Evolutionary conservation across 1,140 invertebrate genomes (phyloP), one percentile per base, ranked within the genome.

Genomic region (Anastrepha ludens): DNA sequence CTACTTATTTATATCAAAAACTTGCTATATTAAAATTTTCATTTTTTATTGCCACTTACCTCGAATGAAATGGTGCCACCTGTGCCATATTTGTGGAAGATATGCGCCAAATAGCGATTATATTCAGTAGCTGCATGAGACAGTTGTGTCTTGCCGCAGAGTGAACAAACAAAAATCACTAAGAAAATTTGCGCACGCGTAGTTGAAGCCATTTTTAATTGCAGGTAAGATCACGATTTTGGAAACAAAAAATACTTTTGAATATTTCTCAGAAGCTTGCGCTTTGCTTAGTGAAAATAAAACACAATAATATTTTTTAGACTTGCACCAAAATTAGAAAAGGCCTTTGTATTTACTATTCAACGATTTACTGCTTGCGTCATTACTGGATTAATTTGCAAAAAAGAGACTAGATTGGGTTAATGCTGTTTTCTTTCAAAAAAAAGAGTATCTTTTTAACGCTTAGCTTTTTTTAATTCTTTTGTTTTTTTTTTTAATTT

Each of bases 81-180:
- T 87, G 94, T 94, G 85, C 95, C 95, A 89, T 95, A 95, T 90
- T 95, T 95, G 89, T 94, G 91, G 89, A 95, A 95, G 89, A 95
- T 95, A 88, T 92, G 91, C 86, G 90, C 88, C 89, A 93, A 89
- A 89, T 93, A 93, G 60, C 91, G 90, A 89, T 91, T 93, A 87
- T 93, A 93, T 87, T 93, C 91, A 60, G 88, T 91, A 17, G 91
- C 90, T 67, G 88, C 88, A 17, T 88, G 17, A 8, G 74, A n/a
- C 6, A 20, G 11, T 55, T 81, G 74, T 9, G 17, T 3, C 44
- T 60, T 17, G 20, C 85, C 20, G n/a, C 85, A 86, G 50, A 86
- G 85, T 1, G 20, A 20, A n/a, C 11, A 87, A 55, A 70, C 74
- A 50, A 87, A 87, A 87, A 64, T 50, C 17, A 29, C 44, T 17